Conservation (phyloP, 2,797 vertebrate species). For the Anableps anableps region DNA sequence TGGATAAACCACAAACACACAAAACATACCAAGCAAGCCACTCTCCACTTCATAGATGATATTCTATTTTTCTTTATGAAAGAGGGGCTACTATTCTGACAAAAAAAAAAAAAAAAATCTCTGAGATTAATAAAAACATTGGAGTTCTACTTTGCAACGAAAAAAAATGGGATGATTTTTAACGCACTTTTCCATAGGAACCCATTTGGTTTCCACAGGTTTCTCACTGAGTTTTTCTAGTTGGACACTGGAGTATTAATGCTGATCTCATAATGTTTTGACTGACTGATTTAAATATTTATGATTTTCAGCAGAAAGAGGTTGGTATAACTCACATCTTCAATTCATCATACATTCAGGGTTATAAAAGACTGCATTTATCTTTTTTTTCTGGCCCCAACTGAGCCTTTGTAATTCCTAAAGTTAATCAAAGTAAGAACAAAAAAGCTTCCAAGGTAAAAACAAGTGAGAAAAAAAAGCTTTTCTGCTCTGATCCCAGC, state of each 20-base stretch:
- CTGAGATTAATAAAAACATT: neutral
- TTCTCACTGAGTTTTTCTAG: neutral
- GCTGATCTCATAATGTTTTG: neutral
- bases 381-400: neutral
- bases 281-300: neutral
- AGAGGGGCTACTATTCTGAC: neutral
- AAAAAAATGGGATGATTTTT: neutral
- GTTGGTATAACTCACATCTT: neutral
- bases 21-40: neutral
- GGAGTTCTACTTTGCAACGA: neutral
- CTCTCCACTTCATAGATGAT: neutral
- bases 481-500: conserved; percentile 8
- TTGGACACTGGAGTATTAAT: neutral
- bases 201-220: neutral
- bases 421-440: conserved; percentile 9
- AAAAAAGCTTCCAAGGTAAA: conserved; percentile 10
- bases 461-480: conserved; percentile 7
- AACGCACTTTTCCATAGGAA: neutral
- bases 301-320: neutral
- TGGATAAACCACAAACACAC: neutral
- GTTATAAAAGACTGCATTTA: neutral
- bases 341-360: neutral
- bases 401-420: neutral
- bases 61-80: neutral
- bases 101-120: neutral